phyloP scores from a whole-genome alignment of 2,113 vertebrate genomes.

The Chrysemys picta region DNA sequence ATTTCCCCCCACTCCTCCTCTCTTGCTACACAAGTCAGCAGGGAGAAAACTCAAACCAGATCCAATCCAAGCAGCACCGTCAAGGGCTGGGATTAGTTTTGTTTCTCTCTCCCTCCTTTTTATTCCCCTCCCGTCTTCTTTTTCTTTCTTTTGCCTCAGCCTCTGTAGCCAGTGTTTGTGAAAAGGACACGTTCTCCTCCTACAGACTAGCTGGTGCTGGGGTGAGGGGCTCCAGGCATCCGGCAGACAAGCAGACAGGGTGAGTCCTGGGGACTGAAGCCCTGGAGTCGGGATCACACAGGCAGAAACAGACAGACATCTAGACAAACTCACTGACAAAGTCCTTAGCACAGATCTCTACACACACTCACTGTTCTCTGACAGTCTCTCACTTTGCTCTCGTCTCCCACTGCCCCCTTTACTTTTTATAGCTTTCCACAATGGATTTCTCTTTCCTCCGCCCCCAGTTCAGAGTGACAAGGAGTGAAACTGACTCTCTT shows the following conservation, averaged over 20 bases:
- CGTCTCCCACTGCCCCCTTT: conserved; percentile 78
- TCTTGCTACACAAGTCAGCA: conserved; percentile 49
- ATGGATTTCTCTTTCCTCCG: conserved; percentile 76
- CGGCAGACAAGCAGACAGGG: neutral
- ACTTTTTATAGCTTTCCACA: conserved; percentile 82
- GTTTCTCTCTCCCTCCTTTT: conserved; percentile 55
- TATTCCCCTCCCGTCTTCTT: conserved; percentile 57
- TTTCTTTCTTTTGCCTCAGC: conserved; percentile 39
- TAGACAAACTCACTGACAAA: neutral
- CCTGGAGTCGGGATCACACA: neutral
- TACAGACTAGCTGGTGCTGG: neutral
- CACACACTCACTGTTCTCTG: conserved; percentile 16
- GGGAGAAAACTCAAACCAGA: conserved; percentile 70
- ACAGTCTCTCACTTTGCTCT: conserved; percentile 63
- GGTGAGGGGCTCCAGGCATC: neutral
- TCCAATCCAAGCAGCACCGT: conserved; percentile 67
- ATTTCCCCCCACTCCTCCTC: conserved; percentile 57
- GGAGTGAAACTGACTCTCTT: conserved; percentile 76
- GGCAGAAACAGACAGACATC: neutral
- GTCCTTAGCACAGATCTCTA: neutral
- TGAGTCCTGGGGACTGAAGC: neutral
- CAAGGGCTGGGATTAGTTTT: conserved; percentile 67
- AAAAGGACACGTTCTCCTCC: conserved; percentile 30
- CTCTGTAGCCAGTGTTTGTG: conserved; percentile 36
- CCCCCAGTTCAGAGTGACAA: conserved; percentile 82